Evolutionary conservation across 2,888 invertebrate species (phyloP).

Genomic region (Drosophila aldrichi): DNA sequence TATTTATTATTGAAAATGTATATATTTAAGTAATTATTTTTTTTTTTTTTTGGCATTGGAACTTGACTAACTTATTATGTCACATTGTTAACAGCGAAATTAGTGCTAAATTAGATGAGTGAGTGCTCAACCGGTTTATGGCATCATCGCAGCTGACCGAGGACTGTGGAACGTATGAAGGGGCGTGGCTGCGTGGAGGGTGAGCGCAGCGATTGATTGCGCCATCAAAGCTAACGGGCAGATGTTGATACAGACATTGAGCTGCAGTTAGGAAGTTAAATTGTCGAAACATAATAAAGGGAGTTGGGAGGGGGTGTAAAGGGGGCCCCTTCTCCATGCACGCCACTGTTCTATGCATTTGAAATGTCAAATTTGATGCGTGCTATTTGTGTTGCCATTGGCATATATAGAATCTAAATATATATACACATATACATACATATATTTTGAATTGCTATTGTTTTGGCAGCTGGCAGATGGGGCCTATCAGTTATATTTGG

Average conservation of each 20-base stretch:
- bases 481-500: constrained; percentile 33
- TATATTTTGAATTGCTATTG: constrained; percentile 3
- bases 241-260: background rate
- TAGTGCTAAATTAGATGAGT: constrained; percentile 12
- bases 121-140: constrained; percentile 31
- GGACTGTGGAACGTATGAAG: background rate
- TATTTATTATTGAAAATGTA: too few species aligned
- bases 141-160: constrained; percentile 42
- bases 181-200: constrained; percentile 12
- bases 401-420: constrained; percentile 1
- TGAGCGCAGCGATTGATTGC: constrained; percentile 34
- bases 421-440: background rate
- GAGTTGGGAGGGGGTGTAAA: background rate
- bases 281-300: constrained; percentile 22
- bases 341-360: constrained; percentile 7
- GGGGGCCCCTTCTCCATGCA: background rate
- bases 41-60: background rate
- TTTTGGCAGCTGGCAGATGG: constrained; percentile 55
- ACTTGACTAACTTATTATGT: constrained; percentile 15
- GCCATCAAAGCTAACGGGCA: constrained; percentile 7
- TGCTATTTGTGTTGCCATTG: constrained; percentile 45
- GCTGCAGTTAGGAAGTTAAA: constrained; percentile 2
- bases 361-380: constrained; percentile 49
- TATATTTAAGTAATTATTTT: background rate
- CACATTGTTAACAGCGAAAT: constrained; percentile 17